Percentiles rank a stretch among this genome's conserved stretches.
phyloP scores from a whole-genome alignment of 2,888 invertebrate genomes.

The Melipona beecheii region DNA sequence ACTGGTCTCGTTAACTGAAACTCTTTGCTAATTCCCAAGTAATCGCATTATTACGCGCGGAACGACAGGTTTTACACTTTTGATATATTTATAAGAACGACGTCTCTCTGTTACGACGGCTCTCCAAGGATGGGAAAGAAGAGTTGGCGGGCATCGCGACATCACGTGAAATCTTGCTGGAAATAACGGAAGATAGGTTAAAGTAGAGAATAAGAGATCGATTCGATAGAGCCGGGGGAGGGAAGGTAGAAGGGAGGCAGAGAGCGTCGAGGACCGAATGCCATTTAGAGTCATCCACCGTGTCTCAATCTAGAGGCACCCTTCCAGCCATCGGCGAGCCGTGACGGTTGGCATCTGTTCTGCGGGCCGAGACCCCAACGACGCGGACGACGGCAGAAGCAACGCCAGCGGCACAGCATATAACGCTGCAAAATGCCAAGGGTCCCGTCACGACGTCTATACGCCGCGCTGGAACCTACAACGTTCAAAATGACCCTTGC shows the following conservation, averaged over 20 bases:
- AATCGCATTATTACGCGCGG: too few species aligned
- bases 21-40: too few species aligned
- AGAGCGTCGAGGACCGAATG: constrained; percentile 75
- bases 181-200: constrained; percentile 51
- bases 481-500: constrained; percentile 53
- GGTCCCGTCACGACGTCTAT: constrained; percentile 66
- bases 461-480: constrained; percentile 43
- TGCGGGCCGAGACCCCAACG: constrained; percentile 73
- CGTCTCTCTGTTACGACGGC: background rate
- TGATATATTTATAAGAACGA: background rate
- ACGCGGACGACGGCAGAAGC: constrained; percentile 53
- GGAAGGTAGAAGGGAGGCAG: constrained; percentile 52
- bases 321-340: constrained; percentile 82
- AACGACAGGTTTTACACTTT: background rate
- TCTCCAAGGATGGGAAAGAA: background rate
- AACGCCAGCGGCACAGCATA: constrained; percentile 52
- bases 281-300: constrained; percentile 83
- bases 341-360: constrained; percentile 84
- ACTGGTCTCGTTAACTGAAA: too few species aligned
- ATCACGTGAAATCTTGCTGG: constrained; percentile 35
- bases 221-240: constrained; percentile 40
- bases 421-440: constrained; percentile 75
- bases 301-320: constrained; percentile 83
- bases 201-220: constrained; percentile 44
- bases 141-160: background rate